Evolutionary conservation across 2,797 vertebrate genomes (phyloP).

Genomic region (Chromis chromis): DNA sequence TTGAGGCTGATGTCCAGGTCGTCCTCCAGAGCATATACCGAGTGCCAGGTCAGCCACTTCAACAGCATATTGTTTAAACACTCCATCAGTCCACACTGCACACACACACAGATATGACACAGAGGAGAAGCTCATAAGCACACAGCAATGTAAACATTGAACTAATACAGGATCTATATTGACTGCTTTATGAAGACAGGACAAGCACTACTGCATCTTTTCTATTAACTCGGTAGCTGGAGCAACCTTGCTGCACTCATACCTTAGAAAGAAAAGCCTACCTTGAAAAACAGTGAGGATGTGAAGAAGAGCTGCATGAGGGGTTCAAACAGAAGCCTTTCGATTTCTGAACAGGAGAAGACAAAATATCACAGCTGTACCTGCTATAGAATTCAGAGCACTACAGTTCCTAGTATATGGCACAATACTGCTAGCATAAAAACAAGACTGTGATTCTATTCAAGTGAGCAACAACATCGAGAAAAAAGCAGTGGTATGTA

Average conservation of each 20-base stretch:
- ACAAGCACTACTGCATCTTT: slow-evolving; percentile 4
- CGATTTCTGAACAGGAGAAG: slow-evolving; percentile 83
- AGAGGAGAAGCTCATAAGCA: slow-evolving; percentile 5
- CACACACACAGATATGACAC: background rate
- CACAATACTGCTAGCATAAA: background rate
- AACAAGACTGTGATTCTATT: background rate
- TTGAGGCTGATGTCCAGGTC: slow-evolving; percentile 84
- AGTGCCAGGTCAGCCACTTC: slow-evolving; percentile 92
- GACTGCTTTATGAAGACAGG: slow-evolving; percentile 2
- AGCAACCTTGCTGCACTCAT: background rate
- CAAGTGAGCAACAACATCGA: background rate
- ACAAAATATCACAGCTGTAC: slow-evolving; percentile 46
- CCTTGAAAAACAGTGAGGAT: slow-evolving; percentile 94
- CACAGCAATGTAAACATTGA: slow-evolving; percentile 16
- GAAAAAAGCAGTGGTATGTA: background rate
- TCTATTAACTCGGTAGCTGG: background rate
- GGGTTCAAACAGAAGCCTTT: slow-evolving; percentile 86
- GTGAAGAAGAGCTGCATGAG: slow-evolving; percentile 92
- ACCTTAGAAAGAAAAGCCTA: slow-evolving; percentile 60
- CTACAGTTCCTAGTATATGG: background rate
- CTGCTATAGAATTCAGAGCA: background rate
- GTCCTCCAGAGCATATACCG: slow-evolving; percentile 78
- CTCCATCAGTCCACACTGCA: slow-evolving; percentile 92
- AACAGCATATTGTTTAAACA: slow-evolving; percentile 89
- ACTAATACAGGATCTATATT: background rate